Evolutionary conservation across 2,113 vertebrate genomes (phyloP).

Genomic region (Sceloporus tristichus): DNA sequence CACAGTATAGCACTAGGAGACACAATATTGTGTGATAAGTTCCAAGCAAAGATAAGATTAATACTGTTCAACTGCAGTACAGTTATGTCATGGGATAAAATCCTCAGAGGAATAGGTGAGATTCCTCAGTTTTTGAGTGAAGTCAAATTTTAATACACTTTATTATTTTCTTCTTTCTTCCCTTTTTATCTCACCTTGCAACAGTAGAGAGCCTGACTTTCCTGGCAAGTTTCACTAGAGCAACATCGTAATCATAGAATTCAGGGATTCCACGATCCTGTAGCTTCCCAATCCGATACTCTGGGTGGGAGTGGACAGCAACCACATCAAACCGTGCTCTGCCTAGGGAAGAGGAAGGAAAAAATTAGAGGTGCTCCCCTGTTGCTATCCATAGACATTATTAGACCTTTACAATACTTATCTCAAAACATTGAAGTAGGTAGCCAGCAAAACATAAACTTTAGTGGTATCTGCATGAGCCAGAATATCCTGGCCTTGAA

Average conservation of each 20-base stretch:
- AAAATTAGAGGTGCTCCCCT: background rate
- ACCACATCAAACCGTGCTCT: background rate
- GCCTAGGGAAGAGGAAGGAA: background rate
- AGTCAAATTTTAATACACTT: background rate
- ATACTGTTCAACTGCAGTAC: too few relatives aligned
- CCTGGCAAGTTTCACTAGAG: slow-evolving; percentile 74
- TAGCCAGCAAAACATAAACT: too few relatives aligned
- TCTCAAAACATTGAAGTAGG: background rate
- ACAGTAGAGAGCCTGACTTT: slow-evolving; percentile 67
- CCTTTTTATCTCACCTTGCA: slow-evolving; percentile 75
- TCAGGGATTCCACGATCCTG: slow-evolving; percentile 73
- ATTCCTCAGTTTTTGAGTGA: background rate
- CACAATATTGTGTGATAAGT: too few relatives aligned
- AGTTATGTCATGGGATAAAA: too few relatives aligned
- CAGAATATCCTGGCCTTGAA: too few relatives aligned
- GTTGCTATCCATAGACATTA: background rate
- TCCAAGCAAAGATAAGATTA: too few relatives aligned
- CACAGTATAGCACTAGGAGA: too few relatives aligned
- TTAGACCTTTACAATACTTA: background rate
- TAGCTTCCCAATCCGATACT: slow-evolving; percentile 73
- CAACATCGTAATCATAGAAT: slow-evolving; percentile 90
- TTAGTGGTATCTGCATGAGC: too few relatives aligned
- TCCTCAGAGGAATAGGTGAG: background rate
- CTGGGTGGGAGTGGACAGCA: slow-evolving; percentile 73
- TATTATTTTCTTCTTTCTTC: background rate